These are phyloP conservation scores for Cavia porcellus DNA, from an alignment of 2,113 vertebrate species.

Conservation along the genomic window DNA sequence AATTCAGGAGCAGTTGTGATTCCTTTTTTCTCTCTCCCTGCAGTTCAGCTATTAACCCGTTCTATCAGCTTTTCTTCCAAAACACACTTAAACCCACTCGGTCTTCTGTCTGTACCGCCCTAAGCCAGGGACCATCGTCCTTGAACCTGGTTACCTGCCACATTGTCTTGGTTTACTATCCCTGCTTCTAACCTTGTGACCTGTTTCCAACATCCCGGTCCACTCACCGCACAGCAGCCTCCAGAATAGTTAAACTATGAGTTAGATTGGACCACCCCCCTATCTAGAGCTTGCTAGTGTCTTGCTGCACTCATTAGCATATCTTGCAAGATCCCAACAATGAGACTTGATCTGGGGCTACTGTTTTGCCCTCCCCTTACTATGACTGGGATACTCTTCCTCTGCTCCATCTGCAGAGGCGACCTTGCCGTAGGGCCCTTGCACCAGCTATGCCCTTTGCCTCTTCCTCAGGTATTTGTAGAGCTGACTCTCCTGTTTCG, in stretches of 20 bases:
- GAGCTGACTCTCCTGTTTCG: not conserved
- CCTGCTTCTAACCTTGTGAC: not conserved
- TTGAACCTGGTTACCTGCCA: not conserved
- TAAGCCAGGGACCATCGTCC: not conserved
- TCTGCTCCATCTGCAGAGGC: not conserved
- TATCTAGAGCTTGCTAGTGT: not conserved
- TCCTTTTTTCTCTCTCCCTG: not conserved
- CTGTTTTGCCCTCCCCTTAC: not conserved
- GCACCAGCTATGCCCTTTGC: not conserved
- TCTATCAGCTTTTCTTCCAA: not conserved
- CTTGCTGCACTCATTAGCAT: not conserved
- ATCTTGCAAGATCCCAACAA: rapidly evolving
- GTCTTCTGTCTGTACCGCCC: not conserved
- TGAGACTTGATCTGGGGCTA: not conserved
- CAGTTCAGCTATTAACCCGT: no score
- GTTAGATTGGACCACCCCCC: not conserved
- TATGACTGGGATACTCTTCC: not conserved
- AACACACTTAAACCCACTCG: not conserved
- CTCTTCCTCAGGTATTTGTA: not conserved
- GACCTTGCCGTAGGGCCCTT: not conserved
- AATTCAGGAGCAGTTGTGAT: not conserved
- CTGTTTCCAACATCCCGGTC: not conserved
- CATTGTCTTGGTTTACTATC: not conserved
- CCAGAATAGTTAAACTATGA: not conserved
- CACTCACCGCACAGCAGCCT: not conserved